Conservation (phyloP, 2,113 vertebrate species). For the Pyxicephalus adspersus region DNA sequence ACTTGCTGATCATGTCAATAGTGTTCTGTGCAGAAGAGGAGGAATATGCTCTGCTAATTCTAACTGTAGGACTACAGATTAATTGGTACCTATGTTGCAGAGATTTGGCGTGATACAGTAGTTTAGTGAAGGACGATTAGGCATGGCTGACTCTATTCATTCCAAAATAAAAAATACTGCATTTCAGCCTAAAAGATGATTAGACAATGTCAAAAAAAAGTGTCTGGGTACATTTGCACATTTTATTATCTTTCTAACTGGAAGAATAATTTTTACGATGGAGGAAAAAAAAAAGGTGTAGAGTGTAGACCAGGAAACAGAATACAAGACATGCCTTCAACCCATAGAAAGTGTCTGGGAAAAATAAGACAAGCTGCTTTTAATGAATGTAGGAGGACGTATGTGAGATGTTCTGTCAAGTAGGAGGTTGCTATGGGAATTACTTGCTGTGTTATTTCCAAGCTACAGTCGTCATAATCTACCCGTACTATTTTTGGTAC, state of each 20-base stretch:
- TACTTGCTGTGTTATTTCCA: conserved; percentile 34
- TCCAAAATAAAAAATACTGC: too few species aligned
- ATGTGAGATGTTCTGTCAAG: conserved; percentile 42
- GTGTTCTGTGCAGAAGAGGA: too few species aligned
- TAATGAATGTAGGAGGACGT: conserved; percentile 55
- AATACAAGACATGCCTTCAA: not conserved
- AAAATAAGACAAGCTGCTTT: conserved; percentile 28
- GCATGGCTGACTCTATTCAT: too few species aligned
- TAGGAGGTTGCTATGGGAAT: conserved; percentile 56
- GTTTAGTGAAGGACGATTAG: too few species aligned
- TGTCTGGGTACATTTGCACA: too few species aligned
- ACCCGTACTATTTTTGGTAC: conserved; percentile 33
- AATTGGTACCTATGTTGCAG: too few species aligned
- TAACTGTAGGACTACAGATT: too few species aligned
- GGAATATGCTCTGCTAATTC: too few species aligned
- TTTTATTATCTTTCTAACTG: not conserved
- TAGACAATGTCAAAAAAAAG: not conserved
- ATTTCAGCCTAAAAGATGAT: not conserved
- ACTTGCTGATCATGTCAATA: too few species aligned
- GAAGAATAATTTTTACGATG: too few species aligned
- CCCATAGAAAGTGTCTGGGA: conserved; percentile 4
- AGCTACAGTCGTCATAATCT: conserved; percentile 33
- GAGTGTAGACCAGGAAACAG: not conserved
- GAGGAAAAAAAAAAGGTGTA: not conserved
- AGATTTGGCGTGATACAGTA: too few species aligned